Base-by-base conservation (phyloP, 2,113 vertebrate species). In the Phyllostomus discolor region DNA sequence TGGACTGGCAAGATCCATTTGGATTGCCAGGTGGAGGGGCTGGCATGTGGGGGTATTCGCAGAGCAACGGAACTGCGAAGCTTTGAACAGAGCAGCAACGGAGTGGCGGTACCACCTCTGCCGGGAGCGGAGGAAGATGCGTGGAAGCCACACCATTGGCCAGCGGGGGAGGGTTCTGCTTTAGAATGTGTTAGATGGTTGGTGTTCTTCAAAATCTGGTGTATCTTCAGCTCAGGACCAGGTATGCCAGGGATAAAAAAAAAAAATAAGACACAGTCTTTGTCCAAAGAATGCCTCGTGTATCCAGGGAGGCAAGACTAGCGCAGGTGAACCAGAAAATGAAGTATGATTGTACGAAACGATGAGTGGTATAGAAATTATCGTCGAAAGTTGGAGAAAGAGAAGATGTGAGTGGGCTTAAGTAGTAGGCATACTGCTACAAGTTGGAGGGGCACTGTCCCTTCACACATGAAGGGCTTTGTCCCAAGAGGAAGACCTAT, bases 61-160 rank as follows among this genome's bases (percentile, higher is more conserved):
- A 24, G 78, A 81, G 17, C 69, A 26, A 28, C 46, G 50, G 24
- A 80, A 78, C 73, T 64, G 19, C 1, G 1, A 38, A 24, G 24
- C 70, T 4, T 72, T 35, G 35, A 41, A 41, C 70, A 52, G 15
- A 50, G 19, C 11, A 31, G 35, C 46, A 6, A 0, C 16, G 11
- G 43, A 73, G 46, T 48, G 11, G 26, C 10, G 0, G 38, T 15
- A 24, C 35, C n/a, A 28, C 50, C 50, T 52, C 50, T 10, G 16
- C 50, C 5, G 50, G 50, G 50, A 52, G 14, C 38, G 41, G 41
- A 43, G 10, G 46, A 11, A 50, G 38, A 33, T 19, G 2, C 10
- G 5, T 9, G n/a, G 28, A 38, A 12, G 12, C 11, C 7, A 0
- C 1, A 24, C 50, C 46, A 7, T 14, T 31, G 1, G 2, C 22